Conservation (phyloP, 2,797 vertebrate genomes). For the Lutjanus argentimaculatus region DNA sequence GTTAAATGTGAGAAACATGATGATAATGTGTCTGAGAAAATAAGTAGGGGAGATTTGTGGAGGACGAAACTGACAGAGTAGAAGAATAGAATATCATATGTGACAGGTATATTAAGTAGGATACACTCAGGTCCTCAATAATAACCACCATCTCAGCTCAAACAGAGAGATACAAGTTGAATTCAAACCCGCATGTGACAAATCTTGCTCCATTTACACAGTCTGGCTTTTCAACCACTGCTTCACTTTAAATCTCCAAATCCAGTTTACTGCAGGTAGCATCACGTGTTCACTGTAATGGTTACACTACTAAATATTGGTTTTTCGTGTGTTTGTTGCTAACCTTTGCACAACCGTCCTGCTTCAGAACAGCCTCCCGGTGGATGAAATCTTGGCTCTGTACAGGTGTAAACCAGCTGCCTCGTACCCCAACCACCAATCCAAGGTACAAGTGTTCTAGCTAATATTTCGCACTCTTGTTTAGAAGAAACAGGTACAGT, state of each 20-base stretch:
- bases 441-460: constrained; percentile 81
- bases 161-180: not conserved
- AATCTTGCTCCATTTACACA: not conserved
- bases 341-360: not conserved
- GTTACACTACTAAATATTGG: not conserved
- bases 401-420: constrained; percentile 85
- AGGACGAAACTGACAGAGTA: too few species aligned
- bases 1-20: too few species aligned
- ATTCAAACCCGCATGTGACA: not conserved
- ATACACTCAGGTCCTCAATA: not conserved
- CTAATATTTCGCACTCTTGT: not conserved
- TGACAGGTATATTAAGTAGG: too few species aligned
- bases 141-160: not conserved
- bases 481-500: not conserved
- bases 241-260: not conserved
- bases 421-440: constrained; percentile 63
- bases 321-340: not conserved
- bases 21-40: too few species aligned
- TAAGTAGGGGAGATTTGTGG: too few species aligned
- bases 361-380: constrained; percentile 87
- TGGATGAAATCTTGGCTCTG: constrained; percentile 90
- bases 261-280: not conserved
- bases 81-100: too few species aligned
- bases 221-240: not conserved
- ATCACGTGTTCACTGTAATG: not conserved